Evolutionary conservation across 2,888 invertebrate genomes (phyloP), one percentile per base, ranked within the genome.

Genomic region (Hypomecis punctinalis): DNA sequence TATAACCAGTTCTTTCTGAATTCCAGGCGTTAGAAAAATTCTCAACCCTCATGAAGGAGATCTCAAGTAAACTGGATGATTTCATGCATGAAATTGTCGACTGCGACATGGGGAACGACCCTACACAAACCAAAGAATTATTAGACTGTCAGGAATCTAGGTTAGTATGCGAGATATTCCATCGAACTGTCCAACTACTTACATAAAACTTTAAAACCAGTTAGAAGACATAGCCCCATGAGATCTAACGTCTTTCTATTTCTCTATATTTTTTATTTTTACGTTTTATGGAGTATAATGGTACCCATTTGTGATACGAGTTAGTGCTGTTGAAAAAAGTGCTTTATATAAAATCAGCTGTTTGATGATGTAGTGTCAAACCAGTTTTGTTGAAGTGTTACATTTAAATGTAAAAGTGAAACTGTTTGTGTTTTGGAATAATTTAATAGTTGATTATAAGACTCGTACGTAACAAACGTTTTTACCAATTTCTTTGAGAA

Each of bases 81-180:
- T 98, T 98, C 83, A 98, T 98, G 77, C 96, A 96, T 82, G 95
- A 96, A 75, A 96, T 99, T 76, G 96, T 97, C 74, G 98, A 98
- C 91, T 96, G 96, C 75, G 98, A 98, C 90, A 96, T 99, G 92
- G 99, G 99, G 11, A 98, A 98, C 88, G 98, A 98, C 83, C 98
- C 98, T 39, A 95, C 96, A 80, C 96, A 97, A 75, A 99, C 98
- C 70, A 96, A 97, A 89, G 95, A 96, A 79, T 93, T 99, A 77
- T 94, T 99, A 76, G 95, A 96, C 85, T 95, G 96, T 81, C 98
- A 98, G 91, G 96, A 96, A 84, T 85, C 93, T 74, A 95, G 96
- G 87, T 96, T 66, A 69, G 73, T 67, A 55, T 61, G 61, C 45
- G 57, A 66, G 40, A 48, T 55, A 66, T 61, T 58, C 49, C 13